Conservation (phyloP, 2,113 vertebrate species). For the Macaca nemestrina region DNA sequence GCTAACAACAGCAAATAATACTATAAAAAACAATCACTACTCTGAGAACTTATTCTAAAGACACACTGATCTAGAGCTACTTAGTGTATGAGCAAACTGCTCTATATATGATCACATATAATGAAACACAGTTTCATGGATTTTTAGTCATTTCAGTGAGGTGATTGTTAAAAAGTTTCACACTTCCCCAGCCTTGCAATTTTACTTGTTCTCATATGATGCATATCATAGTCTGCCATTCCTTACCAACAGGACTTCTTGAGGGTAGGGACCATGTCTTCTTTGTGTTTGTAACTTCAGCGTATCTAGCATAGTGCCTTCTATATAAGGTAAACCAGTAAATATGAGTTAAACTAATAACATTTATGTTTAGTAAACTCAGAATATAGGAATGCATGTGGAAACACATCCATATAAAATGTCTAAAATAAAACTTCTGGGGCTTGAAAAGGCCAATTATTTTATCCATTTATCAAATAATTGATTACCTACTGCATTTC, state of each 20-base stretch:
- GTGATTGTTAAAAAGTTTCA: background rate
- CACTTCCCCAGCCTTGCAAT: background rate
- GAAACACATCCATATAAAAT: background rate
- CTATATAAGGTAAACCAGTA: background rate
- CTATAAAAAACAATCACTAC: background rate
- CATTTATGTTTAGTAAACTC: background rate
- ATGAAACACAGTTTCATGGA: background rate
- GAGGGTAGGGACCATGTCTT: background rate
- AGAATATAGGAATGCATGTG: background rate
- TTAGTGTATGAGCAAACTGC: background rate
- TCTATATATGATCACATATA: background rate
- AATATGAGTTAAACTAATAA: background rate
- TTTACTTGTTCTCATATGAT: background rate
- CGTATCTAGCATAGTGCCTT: background rate
- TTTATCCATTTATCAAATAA: background rate
- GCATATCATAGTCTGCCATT: background rate
- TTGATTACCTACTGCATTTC: background rate
- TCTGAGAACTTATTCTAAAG: background rate
- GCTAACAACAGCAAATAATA: background rate
- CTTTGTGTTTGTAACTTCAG: background rate
- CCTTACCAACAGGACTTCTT: background rate
- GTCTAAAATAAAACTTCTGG: background rate
- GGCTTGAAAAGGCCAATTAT: background rate
- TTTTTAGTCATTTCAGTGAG: conserved; percentile 6
- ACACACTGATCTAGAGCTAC: background rate